A percentile compares a stretch with the other conserved stretches of the same genome.
phyloP scores from a whole-genome alignment of 2,888 invertebrate species.

The Lochmaea capreae region DNA sequence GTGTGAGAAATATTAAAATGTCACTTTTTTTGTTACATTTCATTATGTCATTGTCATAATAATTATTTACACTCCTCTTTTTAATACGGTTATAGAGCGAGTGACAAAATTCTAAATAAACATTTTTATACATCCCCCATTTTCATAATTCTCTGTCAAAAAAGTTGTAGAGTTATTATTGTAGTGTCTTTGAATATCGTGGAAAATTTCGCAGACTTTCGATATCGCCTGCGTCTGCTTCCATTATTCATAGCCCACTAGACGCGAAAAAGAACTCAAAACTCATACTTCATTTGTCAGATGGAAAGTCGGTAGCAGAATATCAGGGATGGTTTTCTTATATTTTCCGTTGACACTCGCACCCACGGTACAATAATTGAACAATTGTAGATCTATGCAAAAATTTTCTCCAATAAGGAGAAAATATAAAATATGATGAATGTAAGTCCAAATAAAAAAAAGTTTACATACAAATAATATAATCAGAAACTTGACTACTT shows the following conservation, averaged over 20 bases:
- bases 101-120: not conserved
- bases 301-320: constrained; percentile 26
- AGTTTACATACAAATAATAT: too few species aligned
- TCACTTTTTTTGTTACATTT: too few species aligned
- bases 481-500: too few species aligned
- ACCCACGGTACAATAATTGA: too few species aligned
- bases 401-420: too few species aligned
- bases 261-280: constrained; percentile 34
- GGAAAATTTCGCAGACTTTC: constrained; percentile 28
- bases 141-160: constrained; percentile 27
- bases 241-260: constrained; percentile 35
- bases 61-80: not conserved
- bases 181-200: constrained; percentile 33
- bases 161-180: constrained; percentile 30
- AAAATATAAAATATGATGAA: too few species aligned
- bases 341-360: not conserved
- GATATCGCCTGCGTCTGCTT: constrained; percentile 32
- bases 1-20: too few species aligned
- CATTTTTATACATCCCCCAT: not conserved
- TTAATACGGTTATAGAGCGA: not conserved
- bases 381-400: too few species aligned
- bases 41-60: too few species aligned
- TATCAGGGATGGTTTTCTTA: constrained; percentile 4
- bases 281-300: constrained; percentile 34
- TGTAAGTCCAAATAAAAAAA: too few species aligned